phyloP scores from a whole-genome alignment of 92 coral and sea anemone species.

The Zoanthus gigantus region DNA sequence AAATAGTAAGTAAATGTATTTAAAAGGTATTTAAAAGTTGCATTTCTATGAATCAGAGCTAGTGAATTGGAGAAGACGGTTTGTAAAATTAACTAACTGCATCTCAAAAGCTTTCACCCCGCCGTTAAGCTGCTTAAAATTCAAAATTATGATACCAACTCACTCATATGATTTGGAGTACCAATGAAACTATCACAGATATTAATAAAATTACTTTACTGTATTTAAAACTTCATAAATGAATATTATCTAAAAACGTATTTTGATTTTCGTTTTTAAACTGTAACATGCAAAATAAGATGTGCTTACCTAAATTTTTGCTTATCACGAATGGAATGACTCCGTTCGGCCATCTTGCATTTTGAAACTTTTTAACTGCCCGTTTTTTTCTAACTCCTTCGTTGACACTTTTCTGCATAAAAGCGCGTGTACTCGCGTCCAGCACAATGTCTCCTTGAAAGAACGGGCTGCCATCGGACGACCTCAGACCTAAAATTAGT shows the following conservation, averaged over 20 bases:
- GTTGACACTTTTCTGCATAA: constrained; percentile 64
- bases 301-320: constrained; percentile 80
- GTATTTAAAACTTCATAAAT: neutral
- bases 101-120: neutral
- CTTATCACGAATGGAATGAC: constrained; percentile 85
- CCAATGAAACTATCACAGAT: neutral
- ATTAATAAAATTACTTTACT: neutral
- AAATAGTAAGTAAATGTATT: neutral
- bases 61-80: neutral
- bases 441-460: constrained; percentile 96
- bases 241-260: no score
- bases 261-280: neutral
- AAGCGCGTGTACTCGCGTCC: constrained; percentile 73
- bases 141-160: neutral
- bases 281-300: neutral
- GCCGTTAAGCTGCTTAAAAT: neutral
- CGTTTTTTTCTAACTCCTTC: constrained; percentile 66
- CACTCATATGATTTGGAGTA: neutral
- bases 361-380: constrained; percentile 81
- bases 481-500: constrained; percentile 62
- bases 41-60: neutral
- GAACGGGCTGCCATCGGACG: constrained; percentile 75
- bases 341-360: constrained; percentile 93
- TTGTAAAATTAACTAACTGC: neutral
- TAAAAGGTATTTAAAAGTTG: neutral